phyloP scores from a whole-genome alignment of 2,797 vertebrate genomes.

The Thaleichthys pacificus region DNA sequence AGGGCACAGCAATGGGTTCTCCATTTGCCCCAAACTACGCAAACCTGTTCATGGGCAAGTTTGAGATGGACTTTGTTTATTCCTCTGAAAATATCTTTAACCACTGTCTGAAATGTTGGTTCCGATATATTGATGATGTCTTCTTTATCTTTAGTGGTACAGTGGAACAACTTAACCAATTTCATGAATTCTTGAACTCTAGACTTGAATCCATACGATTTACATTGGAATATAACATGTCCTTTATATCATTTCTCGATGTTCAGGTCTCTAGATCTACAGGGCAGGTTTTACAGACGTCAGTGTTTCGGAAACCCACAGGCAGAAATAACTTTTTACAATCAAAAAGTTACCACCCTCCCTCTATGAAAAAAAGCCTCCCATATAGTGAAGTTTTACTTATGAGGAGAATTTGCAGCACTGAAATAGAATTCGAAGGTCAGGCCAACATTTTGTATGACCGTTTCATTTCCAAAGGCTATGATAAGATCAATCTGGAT shows the following conservation, averaged over 20 bases:
- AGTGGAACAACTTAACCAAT: background rate
- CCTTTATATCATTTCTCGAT: background rate
- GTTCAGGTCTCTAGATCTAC: background rate
- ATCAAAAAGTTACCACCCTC: background rate
- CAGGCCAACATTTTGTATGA: too few species aligned
- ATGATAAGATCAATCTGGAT: too few species aligned
- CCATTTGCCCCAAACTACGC: background rate
- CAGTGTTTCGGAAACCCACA: background rate
- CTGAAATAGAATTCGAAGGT: too few species aligned
- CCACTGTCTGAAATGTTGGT: background rate
- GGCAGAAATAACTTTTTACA: background rate
- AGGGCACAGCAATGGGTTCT: background rate
- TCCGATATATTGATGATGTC: background rate
- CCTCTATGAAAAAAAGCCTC: background rate
- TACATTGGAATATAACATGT: background rate
- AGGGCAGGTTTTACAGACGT: background rate
- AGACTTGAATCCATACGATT: background rate
- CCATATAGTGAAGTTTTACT: background rate
- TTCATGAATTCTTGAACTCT: background rate
- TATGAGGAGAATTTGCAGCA: background rate
- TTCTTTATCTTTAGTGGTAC: background rate
- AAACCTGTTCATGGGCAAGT: background rate
- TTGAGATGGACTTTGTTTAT: background rate
- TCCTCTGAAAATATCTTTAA: too few species aligned
- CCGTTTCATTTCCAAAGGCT: too few species aligned